Base-by-base conservation (phyloP, 2,888 invertebrate species). In the Abrostola triplasia region DNA sequence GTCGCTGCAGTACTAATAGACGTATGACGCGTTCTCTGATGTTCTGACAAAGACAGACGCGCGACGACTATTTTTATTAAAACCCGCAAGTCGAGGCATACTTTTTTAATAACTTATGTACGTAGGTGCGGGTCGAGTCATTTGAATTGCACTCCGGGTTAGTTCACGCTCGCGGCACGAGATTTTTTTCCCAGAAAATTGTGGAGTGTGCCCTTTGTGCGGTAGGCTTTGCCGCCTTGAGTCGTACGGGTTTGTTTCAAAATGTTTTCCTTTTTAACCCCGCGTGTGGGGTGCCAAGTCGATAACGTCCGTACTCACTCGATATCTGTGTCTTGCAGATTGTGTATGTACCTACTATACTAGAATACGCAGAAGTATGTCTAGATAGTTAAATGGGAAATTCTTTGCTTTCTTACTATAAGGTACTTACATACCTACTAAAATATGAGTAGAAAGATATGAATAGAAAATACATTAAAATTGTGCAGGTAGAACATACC, bases 81-180 rank as follows among this genome's bases (percentile, higher is more conserved):
- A 94, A 92, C 93, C 92, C 90, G 86, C 80, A 79, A 77, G 86
- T 90, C 88, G 86, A 92, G 90, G 91, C 91, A 89, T 89, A 91
- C 92, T 92, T 94, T 93, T 94, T 94, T 94, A 94, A 94, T 94
- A 94, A 93, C 94, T 93, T 93, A 94, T 93, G 93, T 93, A 91
- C 84, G 85, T 85, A 81, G 82, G 83, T 85, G 82, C 77, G 66
- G 81, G 77, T 79, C 87, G 88, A 84, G 85, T 85, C 88, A 88
- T 88, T 87, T 86, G 85, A 86, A 85, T 86, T 86, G 84, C 85
- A 84, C 86, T 85, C 84, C 60, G 77, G 79, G 82, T 77, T 78
- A 80, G 76, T 80, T 80, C 68, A 82, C 67, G 88, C 88, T 88
- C 86, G 88, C 86, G 87, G 82, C 86, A 85, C 81, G 73, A 85